Evolutionary conservation across 1,140 invertebrate species (phyloP), one percentile per base, ranked within the genome.

Genomic region (Caenorhabditis briggsae): DNA sequence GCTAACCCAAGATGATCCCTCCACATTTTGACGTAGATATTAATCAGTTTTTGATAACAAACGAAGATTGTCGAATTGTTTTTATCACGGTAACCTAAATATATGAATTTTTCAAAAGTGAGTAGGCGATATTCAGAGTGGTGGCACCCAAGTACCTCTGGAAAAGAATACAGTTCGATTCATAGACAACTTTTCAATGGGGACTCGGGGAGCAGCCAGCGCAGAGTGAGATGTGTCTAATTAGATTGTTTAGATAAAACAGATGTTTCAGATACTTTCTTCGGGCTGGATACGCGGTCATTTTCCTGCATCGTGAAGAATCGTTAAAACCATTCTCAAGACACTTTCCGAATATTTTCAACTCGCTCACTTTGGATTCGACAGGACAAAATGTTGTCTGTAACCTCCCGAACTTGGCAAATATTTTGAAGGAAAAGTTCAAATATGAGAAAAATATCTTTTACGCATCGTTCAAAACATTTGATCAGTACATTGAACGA

Each of bases 151-250:
- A 41, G 96, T 98, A 2, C 97, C 97, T 1, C 93, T 99, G 65
- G 98, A 99, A 92, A 96, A 97, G 90, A 97, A 97, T 90, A 98
- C 97, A 6, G 97, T 99, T 0, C 94, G 98, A 70, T 99, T 96
- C 93, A 96, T 99, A 61, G 97, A 99, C 92, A 99, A 99, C 94
- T 99, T 99, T 93, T 98, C 97, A 93, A 96, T 96, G 18, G 98
- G 98, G 55, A 97, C 95, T 0, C 94, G 98, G 90, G 98, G 98
- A 43, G 95, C 97, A 0, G 95, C 96, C 2, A 98, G 97, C 2
- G 95, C 97, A 1, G 98, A 99, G 94, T 97, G 93, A 92, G 92
- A 90, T 89, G 46, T 16, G 41, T 25, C 53, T 46, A 55, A 64
- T 50, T 14, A 87, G 53, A 78, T 8, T 5, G 82, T 16, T 64